Percentiles rank a stretch among this genome's conserved stretches.
Conservation (phyloP, 2,888 invertebrate genomes). For the Ommatoiulus sabulosus region DNA sequence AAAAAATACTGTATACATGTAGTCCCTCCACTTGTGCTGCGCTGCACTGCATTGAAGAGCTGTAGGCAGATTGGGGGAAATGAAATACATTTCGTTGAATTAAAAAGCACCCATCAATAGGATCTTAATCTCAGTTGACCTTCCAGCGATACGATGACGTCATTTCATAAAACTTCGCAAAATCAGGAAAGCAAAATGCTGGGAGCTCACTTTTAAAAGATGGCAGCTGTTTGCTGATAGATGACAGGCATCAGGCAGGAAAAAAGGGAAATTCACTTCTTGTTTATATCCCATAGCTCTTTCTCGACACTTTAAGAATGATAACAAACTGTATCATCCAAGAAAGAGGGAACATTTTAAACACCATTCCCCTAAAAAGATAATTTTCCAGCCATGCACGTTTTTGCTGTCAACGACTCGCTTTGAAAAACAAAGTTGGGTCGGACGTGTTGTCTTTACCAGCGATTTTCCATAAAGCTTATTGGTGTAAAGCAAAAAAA, state of each 20-base stretch:
- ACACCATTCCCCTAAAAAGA: neutral
- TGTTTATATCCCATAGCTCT: constrained; percentile 10
- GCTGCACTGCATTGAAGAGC: neutral
- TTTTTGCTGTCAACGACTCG: neutral
- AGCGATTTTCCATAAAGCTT: too few relatives aligned
- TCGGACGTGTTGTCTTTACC: too few relatives aligned
- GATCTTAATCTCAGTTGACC: neutral
- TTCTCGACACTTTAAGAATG: neutral
- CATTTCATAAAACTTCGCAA: neutral
- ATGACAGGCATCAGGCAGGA: neutral
- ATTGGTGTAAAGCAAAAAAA: too few relatives aligned
- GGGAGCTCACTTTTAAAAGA: neutral
- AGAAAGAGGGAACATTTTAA: neutral
- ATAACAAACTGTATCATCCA: constrained; percentile 6
- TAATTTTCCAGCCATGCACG: neutral
- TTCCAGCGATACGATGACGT: neutral
- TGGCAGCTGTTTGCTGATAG: neutral
- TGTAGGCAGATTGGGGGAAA: neutral
- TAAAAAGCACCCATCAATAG: neutral
- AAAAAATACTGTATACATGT: neutral
- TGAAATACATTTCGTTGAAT: neutral
- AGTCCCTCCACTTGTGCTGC: neutral
- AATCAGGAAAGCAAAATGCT: neutral
- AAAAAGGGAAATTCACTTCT: neutral
- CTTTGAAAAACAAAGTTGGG: too few relatives aligned